Evolutionary conservation across 2,888 invertebrate genomes (phyloP).

Genomic region (Apoderus coryli): DNA sequence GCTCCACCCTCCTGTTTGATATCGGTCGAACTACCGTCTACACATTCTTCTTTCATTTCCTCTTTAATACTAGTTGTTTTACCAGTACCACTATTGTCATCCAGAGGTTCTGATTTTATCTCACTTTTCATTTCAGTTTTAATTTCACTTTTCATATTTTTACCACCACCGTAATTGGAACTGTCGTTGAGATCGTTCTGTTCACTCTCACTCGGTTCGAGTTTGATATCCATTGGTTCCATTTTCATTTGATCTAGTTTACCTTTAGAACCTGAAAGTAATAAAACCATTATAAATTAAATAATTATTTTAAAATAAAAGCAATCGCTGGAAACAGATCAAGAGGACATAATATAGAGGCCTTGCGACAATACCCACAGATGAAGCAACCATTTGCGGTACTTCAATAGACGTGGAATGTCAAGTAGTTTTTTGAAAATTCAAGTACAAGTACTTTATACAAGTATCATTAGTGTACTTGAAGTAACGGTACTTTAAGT

Average conservation of each 20-base stretch:
- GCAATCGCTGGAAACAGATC: too few relatives aligned
- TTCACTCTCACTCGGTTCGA: too few relatives aligned
- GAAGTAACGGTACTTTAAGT: too few relatives aligned
- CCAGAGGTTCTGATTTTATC: constrained; percentile 47
- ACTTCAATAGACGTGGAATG: too few relatives aligned
- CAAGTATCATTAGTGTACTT: too few relatives aligned
- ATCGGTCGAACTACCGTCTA: constrained; percentile 40
- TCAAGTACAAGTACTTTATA: too few relatives aligned
- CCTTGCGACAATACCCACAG: too few relatives aligned
- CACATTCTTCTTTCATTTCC: constrained; percentile 44
- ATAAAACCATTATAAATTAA: too few relatives aligned
- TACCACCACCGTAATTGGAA: constrained; percentile 43
- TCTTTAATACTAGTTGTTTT: constrained; percentile 36
- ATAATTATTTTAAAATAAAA: too few relatives aligned
- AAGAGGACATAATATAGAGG: too few relatives aligned
- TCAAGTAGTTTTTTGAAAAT: too few relatives aligned
- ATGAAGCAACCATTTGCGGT: too few relatives aligned
- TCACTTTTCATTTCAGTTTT: constrained; percentile 34
- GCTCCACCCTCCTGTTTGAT: constrained; percentile 38
- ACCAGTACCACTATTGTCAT: constrained; percentile 30
- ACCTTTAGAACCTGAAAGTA: constrained; percentile 47
- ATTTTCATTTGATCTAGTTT: constrained; percentile 50
- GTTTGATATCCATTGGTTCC: constrained; percentile 47
- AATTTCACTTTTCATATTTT: constrained; percentile 40
- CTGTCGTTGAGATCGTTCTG: constrained; percentile 37